Evolutionary conservation across 2,113 vertebrate genomes (phyloP).

Genomic region (Mirza zaza): DNA sequence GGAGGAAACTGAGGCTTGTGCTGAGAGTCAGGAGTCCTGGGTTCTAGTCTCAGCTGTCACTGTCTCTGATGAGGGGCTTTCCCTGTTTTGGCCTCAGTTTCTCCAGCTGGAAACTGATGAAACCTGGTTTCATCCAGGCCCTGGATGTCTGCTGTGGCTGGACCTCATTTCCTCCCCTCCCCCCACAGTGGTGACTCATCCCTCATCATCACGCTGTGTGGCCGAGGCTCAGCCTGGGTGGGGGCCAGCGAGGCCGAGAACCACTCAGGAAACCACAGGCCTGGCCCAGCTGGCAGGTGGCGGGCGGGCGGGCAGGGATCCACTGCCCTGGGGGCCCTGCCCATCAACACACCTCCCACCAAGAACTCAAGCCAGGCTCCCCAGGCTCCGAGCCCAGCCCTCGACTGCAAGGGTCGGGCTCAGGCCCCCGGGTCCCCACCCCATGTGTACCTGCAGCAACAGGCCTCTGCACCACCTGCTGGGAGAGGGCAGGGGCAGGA

Average conservation of each 20-base stretch:
- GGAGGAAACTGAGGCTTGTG: background rate
- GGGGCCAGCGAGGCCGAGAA: constrained; percentile 52
- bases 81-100: constrained; percentile 16
- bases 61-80: background rate
- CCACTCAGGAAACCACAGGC: constrained; percentile 57
- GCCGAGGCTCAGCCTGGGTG: constrained; percentile 64
- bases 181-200: constrained; percentile 52
- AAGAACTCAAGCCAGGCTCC: background rate
- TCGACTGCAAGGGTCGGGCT: background rate
- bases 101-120: background rate
- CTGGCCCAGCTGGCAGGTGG: constrained; percentile 60
- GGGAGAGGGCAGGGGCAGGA: background rate
- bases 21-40: background rate
- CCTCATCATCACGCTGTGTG: constrained; percentile 76
- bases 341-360: background rate
- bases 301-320: background rate
- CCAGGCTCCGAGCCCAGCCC: background rate
- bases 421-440: background rate
- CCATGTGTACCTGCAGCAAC: background rate
- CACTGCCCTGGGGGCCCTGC: background rate
- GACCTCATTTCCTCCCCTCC: background rate
- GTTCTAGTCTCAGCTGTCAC: background rate
- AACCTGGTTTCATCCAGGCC: background rate
- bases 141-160: constrained; percentile 20
- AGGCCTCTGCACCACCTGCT: background rate